Evolutionary conservation across 2,888 invertebrate genomes (phyloP).

Genomic region (Mythimna impura): DNA sequence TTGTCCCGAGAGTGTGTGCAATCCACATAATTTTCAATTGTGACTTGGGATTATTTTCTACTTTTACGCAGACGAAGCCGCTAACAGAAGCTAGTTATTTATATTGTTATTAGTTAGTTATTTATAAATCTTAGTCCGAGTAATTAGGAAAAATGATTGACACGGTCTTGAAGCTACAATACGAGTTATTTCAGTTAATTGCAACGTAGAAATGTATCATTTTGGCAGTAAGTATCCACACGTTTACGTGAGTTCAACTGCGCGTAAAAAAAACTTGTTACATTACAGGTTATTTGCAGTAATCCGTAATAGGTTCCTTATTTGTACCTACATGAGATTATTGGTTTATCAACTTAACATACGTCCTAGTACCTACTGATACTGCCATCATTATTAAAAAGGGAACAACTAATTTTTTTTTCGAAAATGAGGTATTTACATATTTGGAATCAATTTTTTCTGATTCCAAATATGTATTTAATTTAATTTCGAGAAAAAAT

Average conservation of each 20-base stretch:
- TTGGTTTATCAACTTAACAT: conserved; percentile 1
- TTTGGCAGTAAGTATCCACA: conserved; percentile 13
- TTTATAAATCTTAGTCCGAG: background rate
- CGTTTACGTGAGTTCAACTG: conserved; percentile 49
- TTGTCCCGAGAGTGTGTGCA: too few species aligned
- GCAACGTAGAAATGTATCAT: conserved; percentile 27
- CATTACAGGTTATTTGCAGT: conserved; percentile 15
- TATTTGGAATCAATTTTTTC: too few species aligned
- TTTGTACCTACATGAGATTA: conserved; percentile 11
- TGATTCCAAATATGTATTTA: too few species aligned
- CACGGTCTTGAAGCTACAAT: conserved; percentile 1
- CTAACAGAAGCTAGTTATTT: too few species aligned
- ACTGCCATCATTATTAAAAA: too few species aligned
- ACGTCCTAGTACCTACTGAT: too few species aligned
- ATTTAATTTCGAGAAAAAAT: too few species aligned
- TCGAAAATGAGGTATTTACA: too few species aligned
- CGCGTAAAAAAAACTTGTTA: conserved; percentile 55
- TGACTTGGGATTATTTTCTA: too few species aligned
- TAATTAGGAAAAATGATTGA: background rate
- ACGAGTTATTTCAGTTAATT: conserved; percentile 17
- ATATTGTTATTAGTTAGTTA: background rate
- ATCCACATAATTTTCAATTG: too few species aligned
- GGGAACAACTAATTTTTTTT: too few species aligned
- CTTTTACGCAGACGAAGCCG: too few species aligned
- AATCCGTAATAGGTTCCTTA: conserved; percentile 13